Base-by-base conservation (phyloP, 2,888 invertebrate species). In the Ceramica pisi region DNA sequence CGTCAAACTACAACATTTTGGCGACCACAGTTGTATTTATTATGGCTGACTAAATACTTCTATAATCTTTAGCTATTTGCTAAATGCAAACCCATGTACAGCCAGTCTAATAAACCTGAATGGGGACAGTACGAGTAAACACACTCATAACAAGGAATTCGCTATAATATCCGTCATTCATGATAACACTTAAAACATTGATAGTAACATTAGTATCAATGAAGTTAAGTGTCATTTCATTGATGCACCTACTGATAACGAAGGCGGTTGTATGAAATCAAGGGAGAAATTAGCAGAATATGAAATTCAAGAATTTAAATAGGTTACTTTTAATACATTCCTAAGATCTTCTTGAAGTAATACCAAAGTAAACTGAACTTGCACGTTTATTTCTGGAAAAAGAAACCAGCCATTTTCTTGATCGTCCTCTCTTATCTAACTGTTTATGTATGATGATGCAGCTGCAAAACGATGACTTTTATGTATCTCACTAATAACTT, bases 131-230 rank as follows among this genome's bases (percentile, higher is more conserved):
- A 65, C 70, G 14, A 50, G 31, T 41, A 72, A 79, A 71, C 53
- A 70, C 50, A 69, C 56, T 74, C 64, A 67, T 60, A 57, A 73
- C 44, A 70, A 75, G 68, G 57, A 76, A 78, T 84, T 67, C 38
- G 67, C 70, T 71, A 55, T 79, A 72, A 78, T 81, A 78, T 79
- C 74, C 67, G n/a, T 64, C 73, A 77, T 75, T 83, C 51, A 68
- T 62, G 83, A 81, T 77, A 81, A 69, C 74, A 62, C 60, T 71
- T 65, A 53, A 48, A 69, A 74, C 70, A 55, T 64, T 61, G 65
- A 78, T 78, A 71, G 53, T 64, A 50, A 72, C 60, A 60, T 69
- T 67, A 67, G 57, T 76, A 74, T 79, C 74, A 83, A 83, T 76
- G 77, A 67, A 82, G 70, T 53, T 68, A 71, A 82, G 75, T 75